phyloP scores from a whole-genome alignment of 2,888 invertebrate genomes.

The Phymatocera aterrima region DNA sequence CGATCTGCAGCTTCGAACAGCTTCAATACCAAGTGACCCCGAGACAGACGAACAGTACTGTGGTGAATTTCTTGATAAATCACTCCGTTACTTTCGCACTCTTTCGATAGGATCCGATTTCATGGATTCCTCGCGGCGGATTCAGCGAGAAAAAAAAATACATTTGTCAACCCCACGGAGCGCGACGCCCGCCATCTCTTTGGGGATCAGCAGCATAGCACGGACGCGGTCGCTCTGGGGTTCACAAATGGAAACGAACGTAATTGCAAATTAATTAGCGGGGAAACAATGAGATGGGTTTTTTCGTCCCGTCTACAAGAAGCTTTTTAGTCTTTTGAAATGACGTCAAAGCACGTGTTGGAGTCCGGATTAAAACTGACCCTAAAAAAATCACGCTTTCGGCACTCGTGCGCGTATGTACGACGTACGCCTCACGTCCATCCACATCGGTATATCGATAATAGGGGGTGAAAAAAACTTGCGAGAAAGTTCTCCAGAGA shows the following conservation, averaged over 20 bases:
- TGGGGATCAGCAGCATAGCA: constrained; percentile 53
- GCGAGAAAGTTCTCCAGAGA: not conserved
- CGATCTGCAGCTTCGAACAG: not conserved
- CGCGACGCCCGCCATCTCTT: constrained; percentile 42
- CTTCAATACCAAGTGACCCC: not conserved
- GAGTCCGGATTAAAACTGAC: constrained; percentile 41
- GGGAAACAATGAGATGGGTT: constrained; percentile 59
- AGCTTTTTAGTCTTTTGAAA: no score
- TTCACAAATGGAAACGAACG: constrained; percentile 28
- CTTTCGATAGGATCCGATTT: constrained; percentile 2
- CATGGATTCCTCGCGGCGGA: constrained; percentile 55
- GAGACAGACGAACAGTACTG: not conserved
- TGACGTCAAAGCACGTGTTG: constrained; percentile 14
- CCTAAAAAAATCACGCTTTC: constrained; percentile 18
- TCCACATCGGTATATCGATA: not conserved
- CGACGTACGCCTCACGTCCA: no score
- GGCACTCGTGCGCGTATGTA: not conserved
- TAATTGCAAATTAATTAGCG: constrained; percentile 60
- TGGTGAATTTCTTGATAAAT: constrained; percentile 40
- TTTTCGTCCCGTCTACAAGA: constrained; percentile 29
- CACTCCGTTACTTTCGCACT: constrained; percentile 17
- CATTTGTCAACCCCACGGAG: constrained; percentile 64
- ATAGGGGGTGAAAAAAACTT: not conserved
- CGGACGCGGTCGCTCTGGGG: constrained; percentile 37
- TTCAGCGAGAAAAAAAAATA: constrained; percentile 72